Conservation (phyloP, 2,113 vertebrate species). For the Argyrosomus japonicus region DNA sequence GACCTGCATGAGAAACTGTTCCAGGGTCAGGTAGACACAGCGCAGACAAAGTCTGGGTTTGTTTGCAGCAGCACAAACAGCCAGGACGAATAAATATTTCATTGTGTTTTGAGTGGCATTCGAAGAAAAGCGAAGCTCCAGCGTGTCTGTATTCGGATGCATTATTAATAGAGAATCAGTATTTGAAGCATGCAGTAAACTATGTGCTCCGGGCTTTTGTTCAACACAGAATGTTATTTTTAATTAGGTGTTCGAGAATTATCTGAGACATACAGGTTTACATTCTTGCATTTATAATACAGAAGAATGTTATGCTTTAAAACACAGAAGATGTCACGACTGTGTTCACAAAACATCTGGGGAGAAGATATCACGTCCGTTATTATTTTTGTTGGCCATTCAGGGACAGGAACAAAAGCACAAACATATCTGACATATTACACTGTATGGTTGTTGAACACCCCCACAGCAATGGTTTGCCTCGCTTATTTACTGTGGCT, state of each 20-base stretch:
- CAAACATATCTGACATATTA: background rate
- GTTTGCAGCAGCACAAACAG: slow-evolving; percentile 10
- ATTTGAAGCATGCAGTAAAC: slow-evolving; percentile 10
- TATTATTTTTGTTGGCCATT: no score
- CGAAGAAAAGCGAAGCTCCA: slow-evolving; percentile 8
- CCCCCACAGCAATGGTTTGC: no score
- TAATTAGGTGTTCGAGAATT: background rate
- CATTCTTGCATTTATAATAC: background rate
- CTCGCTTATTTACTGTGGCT: background rate
- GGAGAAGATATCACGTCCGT: background rate
- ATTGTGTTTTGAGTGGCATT: slow-evolving; percentile 43
- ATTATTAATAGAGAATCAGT: slow-evolving; percentile 50
- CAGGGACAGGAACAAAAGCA: background rate
- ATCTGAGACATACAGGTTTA: background rate
- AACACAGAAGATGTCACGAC: background rate
- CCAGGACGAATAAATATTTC: slow-evolving; percentile 57
- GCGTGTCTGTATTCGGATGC: slow-evolving; percentile 45
- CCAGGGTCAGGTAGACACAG: slow-evolving; percentile 2
- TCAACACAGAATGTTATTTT: background rate
- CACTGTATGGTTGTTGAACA: background rate
- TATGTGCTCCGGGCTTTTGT: background rate
- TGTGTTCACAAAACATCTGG: background rate
- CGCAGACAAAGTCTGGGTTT: background rate
- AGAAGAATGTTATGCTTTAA: background rate
- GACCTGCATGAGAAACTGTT: background rate